phyloP scores from a whole-genome alignment of 2,113 vertebrate species.

The Hoplias malabaricus region DNA sequence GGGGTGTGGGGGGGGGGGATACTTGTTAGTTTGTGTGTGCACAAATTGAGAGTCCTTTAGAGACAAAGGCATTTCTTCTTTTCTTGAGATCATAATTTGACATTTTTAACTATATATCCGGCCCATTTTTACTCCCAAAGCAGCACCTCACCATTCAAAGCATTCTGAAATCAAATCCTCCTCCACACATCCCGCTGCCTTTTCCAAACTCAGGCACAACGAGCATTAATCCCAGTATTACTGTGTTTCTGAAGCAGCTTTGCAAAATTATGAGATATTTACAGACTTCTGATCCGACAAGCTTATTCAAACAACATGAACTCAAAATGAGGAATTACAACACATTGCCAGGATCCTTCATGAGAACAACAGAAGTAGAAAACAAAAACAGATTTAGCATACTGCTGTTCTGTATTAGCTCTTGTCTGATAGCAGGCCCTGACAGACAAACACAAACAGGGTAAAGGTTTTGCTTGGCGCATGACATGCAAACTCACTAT shows the following conservation, averaged over 20 bases:
- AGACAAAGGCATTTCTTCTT: background rate
- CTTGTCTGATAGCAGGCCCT: background rate
- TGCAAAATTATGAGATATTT: slow-evolving; percentile 14
- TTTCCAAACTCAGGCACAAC: slow-evolving; percentile 6
- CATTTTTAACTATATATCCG: background rate
- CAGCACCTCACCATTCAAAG: background rate
- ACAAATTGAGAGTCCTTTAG: background rate
- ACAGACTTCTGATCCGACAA: slow-evolving; percentile 45
- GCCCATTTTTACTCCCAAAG: background rate
- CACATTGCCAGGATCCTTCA: background rate
- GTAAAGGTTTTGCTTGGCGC: background rate
- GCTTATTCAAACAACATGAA: slow-evolving; percentile 1
- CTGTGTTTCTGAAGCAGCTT: slow-evolving; percentile 17
- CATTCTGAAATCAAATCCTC: background rate
- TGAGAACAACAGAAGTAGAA: background rate
- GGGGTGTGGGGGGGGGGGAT: background rate
- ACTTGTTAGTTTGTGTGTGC: slow-evolving; percentile 40
- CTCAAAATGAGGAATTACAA: background rate
- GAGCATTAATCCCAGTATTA: slow-evolving; percentile 14
- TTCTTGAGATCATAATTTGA: background rate
- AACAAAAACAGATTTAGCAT: background rate
- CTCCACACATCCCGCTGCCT: background rate
- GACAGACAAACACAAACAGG: background rate
- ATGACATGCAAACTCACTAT: background rate
- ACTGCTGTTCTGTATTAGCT: background rate